Evolutionary conservation across 2,888 invertebrate species (phyloP).

Genomic region (Chloroclysta siterata): DNA sequence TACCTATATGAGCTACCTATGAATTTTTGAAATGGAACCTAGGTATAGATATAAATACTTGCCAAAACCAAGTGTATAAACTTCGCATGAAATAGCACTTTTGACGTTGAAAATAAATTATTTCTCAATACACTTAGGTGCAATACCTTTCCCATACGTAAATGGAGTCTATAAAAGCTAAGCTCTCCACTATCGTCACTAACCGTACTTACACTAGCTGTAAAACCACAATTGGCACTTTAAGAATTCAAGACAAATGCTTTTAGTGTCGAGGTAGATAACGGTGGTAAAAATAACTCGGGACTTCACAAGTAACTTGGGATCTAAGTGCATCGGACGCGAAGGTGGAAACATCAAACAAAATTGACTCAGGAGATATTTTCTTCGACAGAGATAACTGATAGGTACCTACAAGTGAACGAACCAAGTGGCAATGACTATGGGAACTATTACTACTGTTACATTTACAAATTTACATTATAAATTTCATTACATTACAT

Average conservation of each 20-base stretch:
- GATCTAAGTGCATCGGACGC: conserved; percentile 47
- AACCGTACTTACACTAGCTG: conserved; percentile 48
- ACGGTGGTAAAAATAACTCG: conserved; percentile 72
- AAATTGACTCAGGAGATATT: conserved; percentile 24
- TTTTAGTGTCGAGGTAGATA: conserved; percentile 66
- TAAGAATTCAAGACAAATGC: conserved; percentile 80
- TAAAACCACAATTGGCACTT: conserved; percentile 74
- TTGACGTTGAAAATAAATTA: conserved; percentile 26
- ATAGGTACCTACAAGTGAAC: neutral
- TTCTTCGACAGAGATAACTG: conserved; percentile 10
- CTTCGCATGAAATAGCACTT: conserved; percentile 7
- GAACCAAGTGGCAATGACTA: neutral
- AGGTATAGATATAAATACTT: neutral
- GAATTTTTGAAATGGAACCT: too few relatives aligned
- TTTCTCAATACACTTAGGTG: conserved; percentile 34
- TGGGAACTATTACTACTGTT: neutral
- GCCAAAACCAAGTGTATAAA: neutral
- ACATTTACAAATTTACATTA: too few relatives aligned
- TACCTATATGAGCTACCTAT: too few relatives aligned
- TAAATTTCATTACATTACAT: too few relatives aligned
- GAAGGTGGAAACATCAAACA: conserved; percentile 63
- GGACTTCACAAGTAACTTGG: conserved; percentile 55
- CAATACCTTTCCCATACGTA: conserved; percentile 31
- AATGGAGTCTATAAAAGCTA: conserved; percentile 35
- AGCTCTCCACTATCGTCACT: conserved; percentile 34